These are phyloP conservation scores for Pelecanoides urinatrix DNA, from an alignment of 2,113 vertebrate species.

Conservation along the genomic window DNA sequence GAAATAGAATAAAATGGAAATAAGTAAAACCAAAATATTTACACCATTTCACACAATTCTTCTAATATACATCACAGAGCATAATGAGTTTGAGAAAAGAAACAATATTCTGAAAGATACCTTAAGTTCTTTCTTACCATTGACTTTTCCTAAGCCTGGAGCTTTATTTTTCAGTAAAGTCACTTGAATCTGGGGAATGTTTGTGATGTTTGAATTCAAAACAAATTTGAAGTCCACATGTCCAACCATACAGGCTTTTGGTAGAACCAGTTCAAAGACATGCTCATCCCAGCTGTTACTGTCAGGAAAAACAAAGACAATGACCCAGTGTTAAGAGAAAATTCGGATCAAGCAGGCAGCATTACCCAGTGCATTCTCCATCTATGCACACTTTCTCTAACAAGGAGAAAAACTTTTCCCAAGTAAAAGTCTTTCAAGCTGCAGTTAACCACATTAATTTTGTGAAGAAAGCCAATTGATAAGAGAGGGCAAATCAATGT, in stretches of 20 bases:
- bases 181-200: slow-evolving; percentile 98
- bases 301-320: slow-evolving; percentile 11
- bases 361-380: background rate
- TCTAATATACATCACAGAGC: background rate
- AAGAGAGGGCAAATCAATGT: background rate
- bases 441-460: background rate
- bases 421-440: background rate
- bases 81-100: background rate
- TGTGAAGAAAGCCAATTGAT: background rate
- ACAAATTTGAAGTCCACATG: slow-evolving; percentile 99
- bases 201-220: slow-evolving; percentile 94
- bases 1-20: background rate
- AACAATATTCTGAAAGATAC: background rate
- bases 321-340: background rate
- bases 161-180: slow-evolving; percentile 97
- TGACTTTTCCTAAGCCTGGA: slow-evolving; percentile 94
- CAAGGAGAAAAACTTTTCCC: background rate
- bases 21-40: background rate
- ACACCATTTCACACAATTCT: background rate
- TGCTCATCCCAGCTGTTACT: slow-evolving; percentile 99
- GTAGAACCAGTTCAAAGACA: slow-evolving; percentile 95
- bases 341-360: background rate
- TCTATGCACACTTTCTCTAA: background rate
- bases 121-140: slow-evolving; percentile 79
- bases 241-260: slow-evolving; percentile 99